phyloP scores from a whole-genome alignment of 2,113 vertebrate species.

The Dendropsophus ebraccatus region DNA sequence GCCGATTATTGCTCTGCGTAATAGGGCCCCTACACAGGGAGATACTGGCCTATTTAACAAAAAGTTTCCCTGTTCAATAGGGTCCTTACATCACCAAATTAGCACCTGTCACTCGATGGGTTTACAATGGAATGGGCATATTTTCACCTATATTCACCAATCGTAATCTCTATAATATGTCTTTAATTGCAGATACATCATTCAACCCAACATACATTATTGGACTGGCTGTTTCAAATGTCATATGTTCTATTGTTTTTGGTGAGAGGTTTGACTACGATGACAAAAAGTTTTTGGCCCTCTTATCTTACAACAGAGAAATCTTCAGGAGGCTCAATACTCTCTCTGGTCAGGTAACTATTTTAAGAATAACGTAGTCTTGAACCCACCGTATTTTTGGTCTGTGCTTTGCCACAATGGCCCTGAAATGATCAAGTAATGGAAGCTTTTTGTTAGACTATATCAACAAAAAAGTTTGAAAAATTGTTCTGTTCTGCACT shows the following conservation, averaged over 20 bases:
- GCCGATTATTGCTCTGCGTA: too few relatives aligned
- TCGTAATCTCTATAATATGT: too few relatives aligned
- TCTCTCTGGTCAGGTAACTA: conserved; percentile 23
- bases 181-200: conserved; percentile 59
- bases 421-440: too few relatives aligned
- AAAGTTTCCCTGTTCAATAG: too few relatives aligned
- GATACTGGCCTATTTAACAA: too few relatives aligned
- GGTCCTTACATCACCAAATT: too few relatives aligned
- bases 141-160: too few relatives aligned
- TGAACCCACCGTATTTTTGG: neutral
- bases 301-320: conserved; percentile 45
- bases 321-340: neutral
- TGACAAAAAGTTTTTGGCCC: conserved; percentile 61
- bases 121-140: too few relatives aligned
- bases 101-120: too few relatives aligned
- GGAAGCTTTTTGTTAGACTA: too few relatives aligned
- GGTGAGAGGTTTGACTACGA: conserved; percentile 64
- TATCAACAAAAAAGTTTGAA: too few relatives aligned
- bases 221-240: conserved; percentile 63
- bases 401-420: neutral
- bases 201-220: conserved; percentile 64
- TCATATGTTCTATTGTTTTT: conserved; percentile 68
- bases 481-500: neutral
- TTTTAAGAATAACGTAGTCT: neutral
- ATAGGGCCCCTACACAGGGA: too few relatives aligned